phyloP scores from a whole-genome alignment of 2,888 invertebrate genomes.

The Paralinhomoeus sp. region DNA sequence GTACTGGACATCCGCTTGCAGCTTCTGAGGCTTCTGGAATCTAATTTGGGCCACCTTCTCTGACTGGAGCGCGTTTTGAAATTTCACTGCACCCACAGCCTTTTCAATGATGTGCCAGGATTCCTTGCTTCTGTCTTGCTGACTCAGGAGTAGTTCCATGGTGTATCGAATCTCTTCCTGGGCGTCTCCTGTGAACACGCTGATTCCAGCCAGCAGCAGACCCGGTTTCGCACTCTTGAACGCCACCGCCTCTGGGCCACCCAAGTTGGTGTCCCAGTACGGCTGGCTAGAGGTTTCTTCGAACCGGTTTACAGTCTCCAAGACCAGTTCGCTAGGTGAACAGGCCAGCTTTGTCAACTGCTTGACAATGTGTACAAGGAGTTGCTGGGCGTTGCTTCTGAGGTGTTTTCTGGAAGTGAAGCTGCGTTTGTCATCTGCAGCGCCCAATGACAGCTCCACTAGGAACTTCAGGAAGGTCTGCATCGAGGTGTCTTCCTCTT shows the following conservation, averaged over 20 bases:
- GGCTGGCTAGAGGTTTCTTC: slow-evolving; percentile 64
- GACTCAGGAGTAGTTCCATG: slow-evolving; percentile 48
- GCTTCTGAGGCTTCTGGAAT: slow-evolving; percentile 53
- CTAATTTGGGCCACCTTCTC: slow-evolving; percentile 44
- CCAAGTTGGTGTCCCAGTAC: slow-evolving; percentile 89
- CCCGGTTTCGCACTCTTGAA: slow-evolving; percentile 56
- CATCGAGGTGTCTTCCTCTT: too few species aligned
- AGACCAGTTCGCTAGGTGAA: slow-evolving; percentile 7
- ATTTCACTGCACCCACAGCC: slow-evolving; percentile 33
- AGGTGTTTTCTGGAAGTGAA: too few species aligned
- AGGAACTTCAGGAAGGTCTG: too few species aligned
- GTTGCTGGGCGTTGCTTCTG: too few species aligned
- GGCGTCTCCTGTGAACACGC: slow-evolving; percentile 70
- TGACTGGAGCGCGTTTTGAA: slow-evolving; percentile 42
- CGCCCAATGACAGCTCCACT: too few species aligned
- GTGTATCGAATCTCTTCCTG: slow-evolving; percentile 52
- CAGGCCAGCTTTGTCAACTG: slow-evolving; percentile 1
- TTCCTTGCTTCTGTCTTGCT: slow-evolving; percentile 10
- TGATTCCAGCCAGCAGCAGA: slow-evolving; percentile 63
- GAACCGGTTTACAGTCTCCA: slow-evolving; percentile 70
- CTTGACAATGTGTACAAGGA: too few species aligned
- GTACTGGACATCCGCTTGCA: slow-evolving; percentile 40
- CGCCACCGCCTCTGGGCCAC: slow-evolving; percentile 52
- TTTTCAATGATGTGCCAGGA: slow-evolving; percentile 7
- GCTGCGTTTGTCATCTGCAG: too few species aligned